These are phyloP conservation scores for Ispidina picta DNA, from an alignment of 2,797 vertebrate genomes.

Conservation along the genomic window DNA sequence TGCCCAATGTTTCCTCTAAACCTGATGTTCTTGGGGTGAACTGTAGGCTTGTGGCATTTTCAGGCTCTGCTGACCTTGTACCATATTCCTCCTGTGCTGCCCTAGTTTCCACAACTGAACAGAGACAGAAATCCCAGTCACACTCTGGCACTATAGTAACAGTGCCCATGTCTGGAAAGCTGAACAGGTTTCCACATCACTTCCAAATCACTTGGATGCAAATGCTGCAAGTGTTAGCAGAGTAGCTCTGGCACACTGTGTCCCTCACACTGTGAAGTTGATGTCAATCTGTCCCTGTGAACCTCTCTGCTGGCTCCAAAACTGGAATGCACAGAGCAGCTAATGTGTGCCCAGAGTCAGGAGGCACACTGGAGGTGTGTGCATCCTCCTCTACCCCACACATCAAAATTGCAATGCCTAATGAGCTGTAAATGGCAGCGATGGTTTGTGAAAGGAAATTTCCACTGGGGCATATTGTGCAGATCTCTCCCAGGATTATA, in stretches of 20 bases:
- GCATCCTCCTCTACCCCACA: background rate
- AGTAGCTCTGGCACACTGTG: background rate
- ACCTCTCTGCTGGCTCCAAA: background rate
- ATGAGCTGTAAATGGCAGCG: slow-evolving; percentile 1
- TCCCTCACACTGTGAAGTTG: background rate
- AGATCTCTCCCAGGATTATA: background rate
- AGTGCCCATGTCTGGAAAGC: background rate
- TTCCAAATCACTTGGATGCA: background rate
- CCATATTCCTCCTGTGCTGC: background rate
- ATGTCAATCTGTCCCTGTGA: background rate
- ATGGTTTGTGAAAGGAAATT: background rate
- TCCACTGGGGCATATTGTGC: background rate
- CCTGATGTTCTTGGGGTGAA: background rate
- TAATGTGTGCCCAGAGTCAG: background rate
- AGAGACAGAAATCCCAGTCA: background rate
- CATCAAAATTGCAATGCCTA: background rate
- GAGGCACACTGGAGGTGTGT: background rate
- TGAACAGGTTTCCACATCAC: background rate
- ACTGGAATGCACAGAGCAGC: background rate
- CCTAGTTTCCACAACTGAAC: background rate
- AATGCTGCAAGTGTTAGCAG: background rate
- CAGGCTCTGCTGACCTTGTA: background rate
- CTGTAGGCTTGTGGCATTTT: background rate
- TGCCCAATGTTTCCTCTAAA: background rate
- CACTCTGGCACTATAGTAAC: fast-evolving